Evolutionary conservation across 2,113 vertebrate genomes (phyloP), one percentile per base, ranked within the genome.

Genomic region (Aegithalos caudatus): DNA sequence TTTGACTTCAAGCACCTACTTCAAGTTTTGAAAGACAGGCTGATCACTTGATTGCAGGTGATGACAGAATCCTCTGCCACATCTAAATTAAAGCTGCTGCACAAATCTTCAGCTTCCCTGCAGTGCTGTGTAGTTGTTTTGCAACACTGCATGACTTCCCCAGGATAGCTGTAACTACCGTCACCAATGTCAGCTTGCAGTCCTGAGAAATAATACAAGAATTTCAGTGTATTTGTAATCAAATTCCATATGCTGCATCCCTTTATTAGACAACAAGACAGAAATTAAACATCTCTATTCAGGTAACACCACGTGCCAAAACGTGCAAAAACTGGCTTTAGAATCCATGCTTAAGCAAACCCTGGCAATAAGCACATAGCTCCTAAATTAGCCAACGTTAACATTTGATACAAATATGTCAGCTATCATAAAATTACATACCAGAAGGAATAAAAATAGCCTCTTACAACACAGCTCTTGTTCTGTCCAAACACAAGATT

Each of bases 371-470:
- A 24, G 38, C 44, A 40, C 2, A 3, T 2, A 77, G 25, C 6
- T 67, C 56, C 65, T 82, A 42, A 61, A 82, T 71, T 28, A 82
- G 80, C 62, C 22, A 81, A 77, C 3, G 1, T 20, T 33, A 90
- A 51, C 38, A 57, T 88, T 53, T 48, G 25, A 92, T 69, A 80
- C 28, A 86, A 95, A 51, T 69, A 58, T 53, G 69, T 64, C 72
- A 38, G 31, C 28, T 29, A 61, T 51, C 76, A 23, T 28, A 72
- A 61, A 94, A 81, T 44, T 50, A 29, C 67, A 47, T 48, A 62
- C 47, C 69, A 86, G 47, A 61, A 92, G 80, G 47, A 88, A 44
- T 70, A 93, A 92, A 96, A 95, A 92, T 35, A 95, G 44, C 51
- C n/a, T 86, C 67, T 88, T 80, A 73, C 64, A 93, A 70, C 42